Evolutionary conservation across 92 coral and sea anemone species (phyloP).

Genomic region (Actinernus sp.): DNA sequence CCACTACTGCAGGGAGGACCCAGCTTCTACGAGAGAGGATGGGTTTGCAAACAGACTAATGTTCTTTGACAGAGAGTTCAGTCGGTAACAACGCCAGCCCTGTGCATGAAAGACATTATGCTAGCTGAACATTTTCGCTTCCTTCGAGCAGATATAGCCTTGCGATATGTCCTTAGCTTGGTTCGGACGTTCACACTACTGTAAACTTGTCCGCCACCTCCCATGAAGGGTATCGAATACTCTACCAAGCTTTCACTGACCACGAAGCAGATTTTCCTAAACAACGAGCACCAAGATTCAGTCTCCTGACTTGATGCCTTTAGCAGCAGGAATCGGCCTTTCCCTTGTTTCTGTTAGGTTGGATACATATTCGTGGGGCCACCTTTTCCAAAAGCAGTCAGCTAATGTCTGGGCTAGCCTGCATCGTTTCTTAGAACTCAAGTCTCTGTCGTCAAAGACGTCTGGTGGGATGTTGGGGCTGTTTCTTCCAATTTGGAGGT

Average conservation of each 20-base stretch:
- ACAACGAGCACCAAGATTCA: conserved; percentile 43
- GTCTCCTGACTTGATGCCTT: conserved; percentile 10
- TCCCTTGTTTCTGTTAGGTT: conserved; percentile 28
- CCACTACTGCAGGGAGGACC: too few species aligned
- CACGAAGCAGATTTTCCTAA: conserved; percentile 26
- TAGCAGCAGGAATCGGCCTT: conserved; percentile 14
- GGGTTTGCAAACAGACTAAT: too few species aligned
- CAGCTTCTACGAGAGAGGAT: too few species aligned
- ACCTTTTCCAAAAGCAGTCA: conserved; percentile 45
- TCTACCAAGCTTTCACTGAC: conserved; percentile 32
- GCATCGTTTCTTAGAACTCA: conserved; percentile 32
- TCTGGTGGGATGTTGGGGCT: conserved; percentile 14
- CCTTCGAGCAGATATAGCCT: conserved; percentile 31
- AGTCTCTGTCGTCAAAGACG: conserved; percentile 2
- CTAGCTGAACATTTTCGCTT: conserved; percentile 9
- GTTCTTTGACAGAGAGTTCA: too few species aligned
- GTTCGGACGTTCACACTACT: conserved; percentile 26
- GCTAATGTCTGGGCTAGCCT: conserved; percentile 35
- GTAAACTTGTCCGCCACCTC: conserved; percentile 6
- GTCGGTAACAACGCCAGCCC: conserved; percentile 51
- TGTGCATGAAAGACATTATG: conserved; percentile 28
- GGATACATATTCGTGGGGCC: conserved; percentile 53
- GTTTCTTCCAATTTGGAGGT: conserved; percentile 11
- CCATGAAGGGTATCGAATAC: conserved; percentile 17
- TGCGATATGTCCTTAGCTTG: conserved; percentile 10